Conservation (phyloP, 2,113 vertebrate genomes). For the Atherinomorus stipes region DNA sequence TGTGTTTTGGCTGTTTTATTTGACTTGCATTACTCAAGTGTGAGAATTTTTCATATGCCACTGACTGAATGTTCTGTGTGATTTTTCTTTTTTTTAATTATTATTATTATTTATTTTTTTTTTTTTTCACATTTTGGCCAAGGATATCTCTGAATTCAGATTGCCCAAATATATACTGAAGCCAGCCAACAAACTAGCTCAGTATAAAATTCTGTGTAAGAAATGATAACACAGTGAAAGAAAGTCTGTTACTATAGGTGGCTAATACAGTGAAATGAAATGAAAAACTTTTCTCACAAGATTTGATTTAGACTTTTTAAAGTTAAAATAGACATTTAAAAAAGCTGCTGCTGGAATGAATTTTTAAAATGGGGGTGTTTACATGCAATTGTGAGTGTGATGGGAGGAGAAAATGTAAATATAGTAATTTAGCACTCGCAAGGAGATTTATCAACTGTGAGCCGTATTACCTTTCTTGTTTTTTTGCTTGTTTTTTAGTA, state of each 20-base stretch:
- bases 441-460: too few species aligned
- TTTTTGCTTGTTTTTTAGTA: too few species aligned
- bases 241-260: too few species aligned
- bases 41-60: constrained; percentile 9
- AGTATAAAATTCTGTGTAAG: constrained; percentile 32
- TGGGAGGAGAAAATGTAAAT: too few species aligned
- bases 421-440: too few species aligned
- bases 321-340: not conserved
- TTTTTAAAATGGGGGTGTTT: too few species aligned
- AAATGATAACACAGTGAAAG: too few species aligned
- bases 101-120: too few species aligned
- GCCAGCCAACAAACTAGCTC: constrained; percentile 6
- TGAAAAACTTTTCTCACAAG: not conserved
- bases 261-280: constrained; percentile 5
- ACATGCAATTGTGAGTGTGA: too few species aligned
- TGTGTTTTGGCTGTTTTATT: not conserved
- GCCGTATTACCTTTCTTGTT: too few species aligned
- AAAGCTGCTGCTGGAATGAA: too few species aligned
- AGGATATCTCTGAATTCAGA: constrained; percentile 1
- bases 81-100: too few species aligned
- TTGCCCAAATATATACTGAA: constrained; percentile 4
- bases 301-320: constrained; percentile 4
- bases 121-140: constrained; percentile 22
- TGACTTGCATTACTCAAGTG: constrained; percentile 12
- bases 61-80: constrained; percentile 3